phyloP scores from a whole-genome alignment of 2,113 vertebrate species.

The Dicrurus megarhynchus region DNA sequence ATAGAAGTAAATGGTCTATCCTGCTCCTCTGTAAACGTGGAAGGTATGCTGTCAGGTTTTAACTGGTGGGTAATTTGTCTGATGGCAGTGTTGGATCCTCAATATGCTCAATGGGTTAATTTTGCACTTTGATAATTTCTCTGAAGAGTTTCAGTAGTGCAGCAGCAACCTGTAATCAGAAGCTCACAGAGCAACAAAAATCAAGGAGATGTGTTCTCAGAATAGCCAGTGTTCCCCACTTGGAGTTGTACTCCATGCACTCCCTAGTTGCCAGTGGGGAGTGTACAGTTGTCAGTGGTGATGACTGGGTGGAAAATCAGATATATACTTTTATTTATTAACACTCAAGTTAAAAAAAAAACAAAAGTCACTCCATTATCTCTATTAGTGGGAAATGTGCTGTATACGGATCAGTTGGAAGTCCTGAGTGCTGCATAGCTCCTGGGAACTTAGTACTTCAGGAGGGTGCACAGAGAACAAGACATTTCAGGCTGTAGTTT shows the following conservation, averaged over 20 bases:
- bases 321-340: not conserved
- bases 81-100: not conserved
- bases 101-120: not conserved
- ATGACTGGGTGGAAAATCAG: not conserved
- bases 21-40: not conserved
- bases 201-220: not conserved
- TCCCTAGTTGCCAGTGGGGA: not conserved
- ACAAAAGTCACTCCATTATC: not conserved
- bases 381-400: not conserved
- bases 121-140: not conserved
- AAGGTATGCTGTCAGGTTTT: not conserved
- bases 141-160: not conserved
- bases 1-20: not conserved
- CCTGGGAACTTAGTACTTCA: not conserved
- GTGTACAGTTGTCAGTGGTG: not conserved
- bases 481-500: not conserved
- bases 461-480: not conserved
- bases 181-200: not conserved
- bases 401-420: not conserved
- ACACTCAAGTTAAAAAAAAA: not conserved
- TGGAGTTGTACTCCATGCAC: not conserved
- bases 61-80: not conserved
- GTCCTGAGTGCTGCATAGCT: not conserved
- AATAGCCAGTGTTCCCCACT: not conserved
- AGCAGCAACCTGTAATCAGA: not conserved